Evolutionary conservation across 2,888 invertebrate species (phyloP).

Genomic region (Tenthredo livida): DNA sequence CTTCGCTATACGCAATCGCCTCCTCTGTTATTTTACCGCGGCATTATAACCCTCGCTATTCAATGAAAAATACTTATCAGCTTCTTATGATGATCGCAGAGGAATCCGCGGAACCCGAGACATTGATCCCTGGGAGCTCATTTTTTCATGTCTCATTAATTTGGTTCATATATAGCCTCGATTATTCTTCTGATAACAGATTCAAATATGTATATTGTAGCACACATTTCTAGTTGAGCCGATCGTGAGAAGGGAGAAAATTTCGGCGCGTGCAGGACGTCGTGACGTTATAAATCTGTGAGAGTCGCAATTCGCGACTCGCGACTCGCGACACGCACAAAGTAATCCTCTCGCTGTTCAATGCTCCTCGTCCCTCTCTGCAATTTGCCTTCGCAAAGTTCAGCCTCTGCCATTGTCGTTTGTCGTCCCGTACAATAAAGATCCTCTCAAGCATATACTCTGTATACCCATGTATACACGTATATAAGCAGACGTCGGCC

Average conservation of each 20-base stretch:
- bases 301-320: neutral
- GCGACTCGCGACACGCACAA: neutral
- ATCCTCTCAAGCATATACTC: slow-evolving; percentile 18
- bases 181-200: neutral
- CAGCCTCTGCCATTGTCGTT: slow-evolving; percentile 12
- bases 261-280: neutral
- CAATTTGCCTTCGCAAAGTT: slow-evolving; percentile 4
- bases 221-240: too few species aligned
- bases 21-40: neutral
- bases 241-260: neutral
- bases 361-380: slow-evolving; percentile 1
- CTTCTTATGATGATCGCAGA: neutral
- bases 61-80: neutral
- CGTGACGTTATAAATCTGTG: neutral
- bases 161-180: neutral
- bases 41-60: neutral
- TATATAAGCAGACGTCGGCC: neutral
- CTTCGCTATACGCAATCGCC: neutral
- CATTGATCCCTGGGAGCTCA: neutral
- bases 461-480: neutral
- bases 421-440: slow-evolving; percentile 29
- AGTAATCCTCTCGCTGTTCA: neutral
- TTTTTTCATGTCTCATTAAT: neutral
- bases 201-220: neutral
- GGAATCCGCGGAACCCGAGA: neutral